A percentile compares a stretch with the other conserved stretches of the same genome.
These are phyloP conservation scores for Vespertilio murinus DNA, from an alignment of 2,797 vertebrate genomes.

Conservation along the genomic window DNA sequence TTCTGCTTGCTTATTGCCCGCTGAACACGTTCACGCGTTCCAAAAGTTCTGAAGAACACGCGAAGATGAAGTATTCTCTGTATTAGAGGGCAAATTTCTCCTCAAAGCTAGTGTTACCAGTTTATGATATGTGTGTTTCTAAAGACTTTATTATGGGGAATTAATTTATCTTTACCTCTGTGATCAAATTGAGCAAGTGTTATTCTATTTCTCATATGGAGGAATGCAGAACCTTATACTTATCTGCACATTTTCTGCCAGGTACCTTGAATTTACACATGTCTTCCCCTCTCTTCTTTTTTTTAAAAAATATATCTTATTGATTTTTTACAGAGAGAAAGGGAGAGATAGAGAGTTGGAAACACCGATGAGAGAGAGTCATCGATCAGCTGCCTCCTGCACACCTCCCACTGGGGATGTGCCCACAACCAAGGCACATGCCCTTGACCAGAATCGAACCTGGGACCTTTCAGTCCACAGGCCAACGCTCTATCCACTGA, in stretches of 20 bases:
- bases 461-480: no score
- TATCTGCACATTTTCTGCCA: background rate
- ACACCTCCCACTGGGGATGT: no score
- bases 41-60: conserved; percentile 42
- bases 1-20: conserved; percentile 38
- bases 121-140: background rate
- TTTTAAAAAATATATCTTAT: no score
- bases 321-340: no score
- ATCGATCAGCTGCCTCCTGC: no score
- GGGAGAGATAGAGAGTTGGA: no score
- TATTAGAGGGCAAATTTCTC: conserved; percentile 19
- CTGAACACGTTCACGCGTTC: background rate
- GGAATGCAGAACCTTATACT: background rate
- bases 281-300: conserved; percentile 13
- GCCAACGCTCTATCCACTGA: no score
- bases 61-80: background rate
- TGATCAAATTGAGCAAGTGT: background rate
- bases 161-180: background rate
- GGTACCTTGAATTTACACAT: background rate
- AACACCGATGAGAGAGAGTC: no score
- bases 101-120: background rate
- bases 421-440: no score
- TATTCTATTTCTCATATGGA: background rate
- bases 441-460: no score
- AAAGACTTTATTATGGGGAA: background rate